Conservation (phyloP, 2,797 vertebrate species). For the Okamejei kenojei region DNA sequence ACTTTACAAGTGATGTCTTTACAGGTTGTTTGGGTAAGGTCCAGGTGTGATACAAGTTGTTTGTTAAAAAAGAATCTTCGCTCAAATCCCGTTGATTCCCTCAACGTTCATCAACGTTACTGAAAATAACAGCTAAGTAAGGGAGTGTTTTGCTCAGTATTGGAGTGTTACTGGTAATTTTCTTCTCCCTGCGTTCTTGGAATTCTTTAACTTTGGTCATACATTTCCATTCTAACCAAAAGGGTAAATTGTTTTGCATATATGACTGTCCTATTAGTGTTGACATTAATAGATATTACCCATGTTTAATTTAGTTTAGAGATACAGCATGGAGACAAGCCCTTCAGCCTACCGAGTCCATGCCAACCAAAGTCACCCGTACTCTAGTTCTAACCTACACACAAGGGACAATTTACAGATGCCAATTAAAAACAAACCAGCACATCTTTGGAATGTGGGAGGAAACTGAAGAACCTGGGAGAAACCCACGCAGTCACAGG, state of each 20-base stretch:
- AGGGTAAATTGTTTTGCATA: not conserved
- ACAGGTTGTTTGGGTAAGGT: not conserved
- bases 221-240: not conserved
- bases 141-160: constrained; percentile 7
- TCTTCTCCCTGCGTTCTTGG: not conserved
- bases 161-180: constrained; percentile 4
- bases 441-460: too few relatives aligned
- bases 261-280: not conserved
- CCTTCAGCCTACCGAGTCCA: too few relatives aligned
- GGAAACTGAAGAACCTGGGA: too few relatives aligned
- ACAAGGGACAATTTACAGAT: too few relatives aligned
- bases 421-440: too few relatives aligned
- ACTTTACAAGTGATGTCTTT: not conserved
- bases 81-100: not conserved
- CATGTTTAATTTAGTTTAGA: not conserved
- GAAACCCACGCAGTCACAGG: too few relatives aligned
- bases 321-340: too few relatives aligned
- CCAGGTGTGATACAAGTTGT: not conserved
- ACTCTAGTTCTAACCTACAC: too few relatives aligned
- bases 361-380: too few relatives aligned
- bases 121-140: not conserved
- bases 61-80: not conserved
- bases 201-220: not conserved
- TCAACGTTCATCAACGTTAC: not conserved
- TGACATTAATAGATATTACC: not conserved